Evolutionary conservation across 2,888 invertebrate genomes (phyloP), one percentile per base, ranked within the genome.

Genomic region (Melinaea menophilus): DNA sequence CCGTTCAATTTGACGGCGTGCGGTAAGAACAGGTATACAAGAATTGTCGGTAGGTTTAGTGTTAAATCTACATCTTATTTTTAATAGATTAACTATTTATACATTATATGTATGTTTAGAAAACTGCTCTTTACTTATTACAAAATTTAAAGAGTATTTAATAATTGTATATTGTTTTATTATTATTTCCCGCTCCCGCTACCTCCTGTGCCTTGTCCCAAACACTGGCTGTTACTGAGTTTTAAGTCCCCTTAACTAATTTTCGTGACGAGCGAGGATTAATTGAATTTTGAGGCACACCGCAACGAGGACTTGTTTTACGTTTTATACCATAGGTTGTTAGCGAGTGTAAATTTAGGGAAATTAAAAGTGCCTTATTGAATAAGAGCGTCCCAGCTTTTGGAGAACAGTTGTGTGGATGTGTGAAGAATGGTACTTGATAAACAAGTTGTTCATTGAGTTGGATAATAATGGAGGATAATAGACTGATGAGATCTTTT

Each of bases 251-350:
- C 72, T 75, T 71, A 78, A 82, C 82, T 82, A 84, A 84, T 85
- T 84, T 82, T 80, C 76, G 79, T 77, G 80, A 78, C 77, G 81
- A 76, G 80, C 77, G 74, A 70, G 77, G 77, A 82, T 82, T 85
- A 86, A 86, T 86, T 83, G 82, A 85, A 84, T 71, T 69, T 61
- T 66, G 62, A 37, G 67, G 62, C 65, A 67, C 61, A 61, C 66
- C 68, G 66, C 66, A 58, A 45, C 62, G 60, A 11, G 56, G 56
- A 34, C 58, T 56, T 59, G 64, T 65, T 67, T 66, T 61, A 65
- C 59, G 64, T 65, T 67, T 66, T 62, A 65, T 61, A 48, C 59
- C 63, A 62, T 51, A 58, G 61, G 57, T 59, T 61, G 61, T 58
- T 48, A 62, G 46, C 62, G 58, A n/a, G 47, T 11, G 22, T 31